These are phyloP conservation scores for Stenoptilia bipunctidactyla DNA, from an alignment of 2,888 invertebrate species.

Conservation along the genomic window DNA sequence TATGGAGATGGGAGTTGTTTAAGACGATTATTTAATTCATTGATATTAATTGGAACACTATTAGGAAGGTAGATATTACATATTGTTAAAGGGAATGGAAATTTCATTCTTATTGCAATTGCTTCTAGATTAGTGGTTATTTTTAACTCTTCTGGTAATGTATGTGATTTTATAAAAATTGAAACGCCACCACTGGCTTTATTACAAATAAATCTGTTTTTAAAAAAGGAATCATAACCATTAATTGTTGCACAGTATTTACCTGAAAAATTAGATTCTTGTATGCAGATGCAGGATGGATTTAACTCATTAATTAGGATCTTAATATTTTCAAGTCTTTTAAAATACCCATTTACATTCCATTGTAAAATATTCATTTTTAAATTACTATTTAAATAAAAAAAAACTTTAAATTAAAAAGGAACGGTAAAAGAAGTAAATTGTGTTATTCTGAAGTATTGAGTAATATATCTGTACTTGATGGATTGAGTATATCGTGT, in stretches of 20 bases:
- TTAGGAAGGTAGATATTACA: slow-evolving; percentile 11
- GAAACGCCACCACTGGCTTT: slow-evolving; percentile 23
- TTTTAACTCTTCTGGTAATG: neutral
- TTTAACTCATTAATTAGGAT: slow-evolving; percentile 3
- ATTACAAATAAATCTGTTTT: slow-evolving; percentile 55
- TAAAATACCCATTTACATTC: slow-evolving; percentile 1
- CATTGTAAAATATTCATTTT: neutral
- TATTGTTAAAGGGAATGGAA: slow-evolving; percentile 7
- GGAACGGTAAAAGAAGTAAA: too few species aligned
- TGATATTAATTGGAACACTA: slow-evolving; percentile 4
- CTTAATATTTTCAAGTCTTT: slow-evolving; percentile 9
- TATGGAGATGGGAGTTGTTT: slow-evolving; percentile 64
- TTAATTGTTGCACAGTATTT: slow-evolving; percentile 6
- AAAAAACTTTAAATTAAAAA: neutral
- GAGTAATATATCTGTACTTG: too few species aligned
- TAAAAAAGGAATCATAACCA: slow-evolving; percentile 4
- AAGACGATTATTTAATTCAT: slow-evolving; percentile 35
- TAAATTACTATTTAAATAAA: neutral
- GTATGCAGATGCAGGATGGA: slow-evolving; percentile 8
- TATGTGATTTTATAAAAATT: neutral
- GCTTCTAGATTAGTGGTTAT: slow-evolving; percentile 5
- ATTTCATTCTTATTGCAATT: slow-evolving; percentile 7
- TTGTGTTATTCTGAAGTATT: too few species aligned
- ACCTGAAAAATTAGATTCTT: slow-evolving; percentile 10
- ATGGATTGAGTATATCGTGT: neutral